Base-by-base conservation (phyloP, 2,888 invertebrate species). In the Harpagoxenus sublaevis region DNA sequence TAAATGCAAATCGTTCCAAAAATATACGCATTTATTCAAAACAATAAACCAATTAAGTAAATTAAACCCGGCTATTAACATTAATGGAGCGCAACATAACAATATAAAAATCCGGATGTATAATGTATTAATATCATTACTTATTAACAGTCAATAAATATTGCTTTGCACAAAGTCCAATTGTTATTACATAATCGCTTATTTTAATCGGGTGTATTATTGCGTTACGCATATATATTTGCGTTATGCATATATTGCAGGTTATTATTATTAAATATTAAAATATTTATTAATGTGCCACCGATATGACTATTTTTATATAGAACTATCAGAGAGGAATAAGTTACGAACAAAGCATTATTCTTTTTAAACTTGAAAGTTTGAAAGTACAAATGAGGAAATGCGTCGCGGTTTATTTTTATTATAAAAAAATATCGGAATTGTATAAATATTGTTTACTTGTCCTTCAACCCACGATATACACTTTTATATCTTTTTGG, bases 131-230 rank as follows among this genome's bases (percentile, higher is more conserved):
- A 23, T 83, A 57, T 74, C 39, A 62, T 77, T 85, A 84, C 60
- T 90, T 85, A 90, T 83, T 87, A 84, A 89, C 75, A 28, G 31
- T 55, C 39, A 79, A 85, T 79, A 75, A 83, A 75, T 83, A 74
- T 70, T 51, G n/a, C 9, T n/a, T 39, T n/a, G 10, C 35, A 31
- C 82, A 83, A 81, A 66, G 63, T 60, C 15, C 66, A 81, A 84
- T 83, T 78, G 84, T 84, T 77, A 73, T 84, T 63, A 39, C 66
- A 71, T 74, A 87, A 84, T 71, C n/a, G 8, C 3, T 9, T 42
- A 42, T 42, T 78, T 70, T 55, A 70, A 78, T 68, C 18, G 15
- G 15, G 8, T 9, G 18, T 48, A 45, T 4, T 15, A 66, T 51
- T 28, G 28, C n/a, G 5, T 35, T 51, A 51, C 23, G 18, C 45